A percentile compares a stretch with the other conserved stretches of the same genome.
These are phyloP conservation scores for Drosophila insularis DNA, from an alignment of 1,140 invertebrate genomes.

Conservation along the genomic window DNA sequence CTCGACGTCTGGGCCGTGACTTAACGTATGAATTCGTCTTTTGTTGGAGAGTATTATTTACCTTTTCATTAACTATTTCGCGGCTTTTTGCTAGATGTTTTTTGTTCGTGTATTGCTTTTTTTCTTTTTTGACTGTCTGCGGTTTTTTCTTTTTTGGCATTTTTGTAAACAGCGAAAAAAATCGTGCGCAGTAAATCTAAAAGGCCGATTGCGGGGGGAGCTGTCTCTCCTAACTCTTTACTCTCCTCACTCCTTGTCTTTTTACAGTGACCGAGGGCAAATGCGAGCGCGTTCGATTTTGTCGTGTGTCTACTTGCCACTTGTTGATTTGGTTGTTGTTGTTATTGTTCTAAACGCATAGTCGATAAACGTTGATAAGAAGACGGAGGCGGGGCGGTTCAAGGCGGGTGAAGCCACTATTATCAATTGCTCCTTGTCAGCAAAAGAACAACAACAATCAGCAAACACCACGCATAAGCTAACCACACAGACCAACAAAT, in stretches of 20 bases:
- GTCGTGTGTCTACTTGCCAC: slow-evolving; percentile 29
- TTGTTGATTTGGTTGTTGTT: slow-evolving; percentile 40
- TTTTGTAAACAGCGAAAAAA: slow-evolving; percentile 23
- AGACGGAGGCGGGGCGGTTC: no score
- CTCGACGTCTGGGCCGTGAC: slow-evolving; percentile 9
- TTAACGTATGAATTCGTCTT: slow-evolving; percentile 31
- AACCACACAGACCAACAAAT: slow-evolving; percentile 22
- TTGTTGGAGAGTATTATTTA: slow-evolving; percentile 53
- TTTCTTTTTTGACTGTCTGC: slow-evolving; percentile 33
- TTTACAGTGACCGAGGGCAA: not conserved
- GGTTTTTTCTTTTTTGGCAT: slow-evolving; percentile 29
- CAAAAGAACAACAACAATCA: slow-evolving; percentile 24
- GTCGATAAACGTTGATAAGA: slow-evolving; percentile 60
- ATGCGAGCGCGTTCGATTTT: slow-evolving; percentile 1
- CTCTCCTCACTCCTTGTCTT: not conserved
- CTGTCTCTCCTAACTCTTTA: no score
- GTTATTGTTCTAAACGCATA: slow-evolving; percentile 14
- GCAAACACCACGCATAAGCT: slow-evolving; percentile 10
- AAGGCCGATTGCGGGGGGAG: not conserved
- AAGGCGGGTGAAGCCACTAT: slow-evolving; percentile 23
- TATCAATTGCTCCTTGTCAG: slow-evolving; percentile 51
- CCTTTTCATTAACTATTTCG: slow-evolving; percentile 77
- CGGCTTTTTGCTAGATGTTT: slow-evolving; percentile 55
- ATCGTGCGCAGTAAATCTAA: slow-evolving; percentile 52
- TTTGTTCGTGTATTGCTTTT: not conserved